These are phyloP conservation scores for Pyrrhia umbra DNA, from an alignment of 2,888 invertebrate genomes.

Conservation along the genomic window DNA sequence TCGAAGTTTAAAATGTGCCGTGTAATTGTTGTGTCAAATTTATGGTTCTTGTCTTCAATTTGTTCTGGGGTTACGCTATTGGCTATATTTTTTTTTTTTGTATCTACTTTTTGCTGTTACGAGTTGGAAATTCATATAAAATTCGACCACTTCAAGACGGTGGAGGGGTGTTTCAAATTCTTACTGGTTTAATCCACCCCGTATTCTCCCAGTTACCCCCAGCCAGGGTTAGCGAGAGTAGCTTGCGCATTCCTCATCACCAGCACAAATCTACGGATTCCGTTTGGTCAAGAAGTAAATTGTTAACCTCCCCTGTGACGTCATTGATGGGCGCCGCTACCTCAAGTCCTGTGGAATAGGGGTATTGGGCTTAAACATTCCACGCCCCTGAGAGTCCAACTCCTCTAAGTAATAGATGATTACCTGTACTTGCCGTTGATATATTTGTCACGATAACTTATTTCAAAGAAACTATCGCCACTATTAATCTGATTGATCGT, in stretches of 20 bases:
- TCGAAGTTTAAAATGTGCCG: slow-evolving; percentile 36
- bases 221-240: neutral
- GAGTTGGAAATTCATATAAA: neutral
- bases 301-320: too few relatives aligned
- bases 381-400: neutral
- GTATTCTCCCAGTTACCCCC: too few relatives aligned
- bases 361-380: too few relatives aligned
- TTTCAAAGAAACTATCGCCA: neutral
- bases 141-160: neutral
- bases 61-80: slow-evolving; percentile 1
- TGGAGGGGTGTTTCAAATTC: neutral
- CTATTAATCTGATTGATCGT: slow-evolving; percentile 8
- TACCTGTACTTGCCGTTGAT: neutral
- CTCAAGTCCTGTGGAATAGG: too few relatives aligned
- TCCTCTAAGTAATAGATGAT: neutral
- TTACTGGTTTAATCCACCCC: neutral
- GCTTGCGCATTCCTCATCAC: neutral
- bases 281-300: too few relatives aligned
- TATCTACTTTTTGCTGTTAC: neutral
- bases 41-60: slow-evolving; percentile 15
- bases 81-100: neutral
- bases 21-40: slow-evolving; percentile 44
- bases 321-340: too few relatives aligned
- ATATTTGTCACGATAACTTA: neutral
- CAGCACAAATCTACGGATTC: neutral